These are phyloP conservation scores for Heliconius ethilla DNA, from an alignment of 2,888 invertebrate genomes.

Conservation along the genomic window DNA sequence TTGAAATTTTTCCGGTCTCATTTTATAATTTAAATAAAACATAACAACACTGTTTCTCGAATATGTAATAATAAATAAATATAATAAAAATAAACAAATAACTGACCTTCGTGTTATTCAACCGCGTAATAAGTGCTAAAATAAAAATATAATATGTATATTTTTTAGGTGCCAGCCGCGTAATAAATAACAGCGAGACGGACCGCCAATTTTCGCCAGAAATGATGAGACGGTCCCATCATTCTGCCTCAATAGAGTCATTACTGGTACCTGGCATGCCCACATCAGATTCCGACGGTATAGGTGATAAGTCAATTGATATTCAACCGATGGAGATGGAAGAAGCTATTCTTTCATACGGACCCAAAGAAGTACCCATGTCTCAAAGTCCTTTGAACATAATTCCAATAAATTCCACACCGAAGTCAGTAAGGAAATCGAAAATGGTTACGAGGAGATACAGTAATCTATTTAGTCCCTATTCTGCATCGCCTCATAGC, in stretches of 20 bases:
- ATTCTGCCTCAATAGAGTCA: not conserved
- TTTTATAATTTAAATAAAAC: too few relatives aligned
- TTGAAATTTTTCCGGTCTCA: too few relatives aligned
- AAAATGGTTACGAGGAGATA: not conserved
- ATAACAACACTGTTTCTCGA: too few relatives aligned
- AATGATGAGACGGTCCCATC: conserved; percentile 13
- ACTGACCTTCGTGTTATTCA: too few relatives aligned
- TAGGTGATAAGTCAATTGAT: not conserved
- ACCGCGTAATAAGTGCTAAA: too few relatives aligned
- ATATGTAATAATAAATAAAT: too few relatives aligned
- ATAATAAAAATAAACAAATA: not conserved
- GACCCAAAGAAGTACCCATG: not conserved
- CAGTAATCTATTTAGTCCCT: conserved; percentile 7
- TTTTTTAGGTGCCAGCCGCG: conserved; percentile 28
- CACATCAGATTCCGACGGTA: not conserved
- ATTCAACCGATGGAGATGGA: conserved; percentile 3
- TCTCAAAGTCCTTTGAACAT: not conserved
- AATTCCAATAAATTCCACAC: conserved; percentile 14
- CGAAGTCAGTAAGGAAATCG: conserved; percentile 14
- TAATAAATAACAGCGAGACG: not conserved
- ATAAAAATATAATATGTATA: too few relatives aligned
- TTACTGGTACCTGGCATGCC: not conserved
- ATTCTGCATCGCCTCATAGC: conserved; percentile 4
- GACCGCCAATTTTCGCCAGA: conserved; percentile 8
- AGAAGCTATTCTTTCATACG: not conserved